Conservation (phyloP, 2,888 invertebrate genomes). For the Lycaena phlaeas region DNA sequence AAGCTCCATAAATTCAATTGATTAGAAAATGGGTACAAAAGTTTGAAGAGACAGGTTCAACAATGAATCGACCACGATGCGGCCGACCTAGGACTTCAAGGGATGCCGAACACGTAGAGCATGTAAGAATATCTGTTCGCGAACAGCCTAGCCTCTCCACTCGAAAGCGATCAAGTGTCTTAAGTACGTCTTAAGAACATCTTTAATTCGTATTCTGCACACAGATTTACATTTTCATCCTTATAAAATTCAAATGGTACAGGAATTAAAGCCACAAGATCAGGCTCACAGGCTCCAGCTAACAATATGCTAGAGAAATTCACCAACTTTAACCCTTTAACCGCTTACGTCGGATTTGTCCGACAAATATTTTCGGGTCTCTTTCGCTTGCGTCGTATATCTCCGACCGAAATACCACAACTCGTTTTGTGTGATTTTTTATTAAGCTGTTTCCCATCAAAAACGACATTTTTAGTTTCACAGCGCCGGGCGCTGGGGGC, state of each 20-base stretch:
- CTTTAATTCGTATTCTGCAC: background rate
- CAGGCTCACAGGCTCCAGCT: background rate
- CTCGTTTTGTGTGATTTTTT: too few species aligned
- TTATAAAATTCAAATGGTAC: slow-evolving; percentile 22
- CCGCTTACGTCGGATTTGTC: too few species aligned
- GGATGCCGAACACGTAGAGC: slow-evolving; percentile 3
- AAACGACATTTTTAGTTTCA: too few species aligned
- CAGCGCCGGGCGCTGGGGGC: too few species aligned
- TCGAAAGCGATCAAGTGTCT: too few species aligned
- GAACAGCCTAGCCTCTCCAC: slow-evolving; percentile 8
- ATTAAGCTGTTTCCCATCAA: too few species aligned
- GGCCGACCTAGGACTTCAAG: too few species aligned
- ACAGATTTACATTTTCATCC: too few species aligned
- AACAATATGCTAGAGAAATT: slow-evolving; percentile 5
- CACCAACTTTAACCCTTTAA: slow-evolving; percentile 6
- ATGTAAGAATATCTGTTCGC: slow-evolving; percentile 6
- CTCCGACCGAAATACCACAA: too few species aligned
- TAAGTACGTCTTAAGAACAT: background rate
- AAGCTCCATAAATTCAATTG: background rate
- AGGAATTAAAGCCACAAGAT: slow-evolving; percentile 21
- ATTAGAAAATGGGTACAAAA: too few species aligned
- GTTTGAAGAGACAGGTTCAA: slow-evolving; percentile 3
- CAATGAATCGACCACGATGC: slow-evolving; percentile 2
- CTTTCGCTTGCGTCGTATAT: too few species aligned
- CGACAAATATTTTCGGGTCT: too few species aligned